Conservation (phyloP, 2,888 invertebrate species). For the Himalopsyche anomala region DNA sequence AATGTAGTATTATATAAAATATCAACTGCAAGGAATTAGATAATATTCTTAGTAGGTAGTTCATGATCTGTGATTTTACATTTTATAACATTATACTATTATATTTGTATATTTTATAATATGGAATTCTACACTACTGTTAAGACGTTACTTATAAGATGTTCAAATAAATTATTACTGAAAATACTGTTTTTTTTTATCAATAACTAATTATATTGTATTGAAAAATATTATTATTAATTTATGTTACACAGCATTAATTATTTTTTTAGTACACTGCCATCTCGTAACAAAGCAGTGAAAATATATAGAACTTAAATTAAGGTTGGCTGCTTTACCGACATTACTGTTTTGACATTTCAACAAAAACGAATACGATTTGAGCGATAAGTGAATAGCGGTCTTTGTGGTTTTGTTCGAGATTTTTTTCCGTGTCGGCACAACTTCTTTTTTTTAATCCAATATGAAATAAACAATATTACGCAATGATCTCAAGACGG, state of each 20-base stretch:
- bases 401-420: not conserved
- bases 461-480: constrained; percentile 61
- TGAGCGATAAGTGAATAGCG: constrained; percentile 17
- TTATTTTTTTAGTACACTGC: not conserved
- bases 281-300: not conserved
- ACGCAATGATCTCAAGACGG: constrained; percentile 55
- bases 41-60: not conserved
- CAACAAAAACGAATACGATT: constrained; percentile 50
- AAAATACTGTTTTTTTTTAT: no score
- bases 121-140: no score
- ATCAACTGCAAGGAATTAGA: no score
- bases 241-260: no score
- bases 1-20: no score
- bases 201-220: no score
- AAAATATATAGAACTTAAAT: not conserved
- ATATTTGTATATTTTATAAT: not conserved
- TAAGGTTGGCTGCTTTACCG: not conserved
- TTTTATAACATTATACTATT: not conserved
- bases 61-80: constrained; percentile 27
- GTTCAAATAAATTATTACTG: no score
- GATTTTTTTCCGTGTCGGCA: constrained; percentile 28
- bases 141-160: no score
- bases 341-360: constrained; percentile 26
- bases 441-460: constrained; percentile 46
- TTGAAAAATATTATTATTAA: no score